These are phyloP conservation scores for Tonatia bakeri DNA, from an alignment of 2,113 vertebrate genomes.

Conservation along the genomic window DNA sequence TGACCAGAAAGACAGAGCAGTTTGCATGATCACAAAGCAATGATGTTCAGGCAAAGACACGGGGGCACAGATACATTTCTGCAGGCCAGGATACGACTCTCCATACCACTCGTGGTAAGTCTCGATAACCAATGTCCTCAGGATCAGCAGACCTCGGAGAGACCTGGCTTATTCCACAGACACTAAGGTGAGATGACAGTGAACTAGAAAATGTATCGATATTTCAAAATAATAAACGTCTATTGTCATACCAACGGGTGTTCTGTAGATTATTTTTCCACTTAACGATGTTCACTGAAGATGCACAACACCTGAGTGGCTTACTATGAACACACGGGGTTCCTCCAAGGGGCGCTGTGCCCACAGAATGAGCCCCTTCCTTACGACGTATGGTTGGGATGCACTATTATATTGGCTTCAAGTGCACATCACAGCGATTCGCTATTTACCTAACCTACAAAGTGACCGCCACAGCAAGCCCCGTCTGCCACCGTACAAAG, in stretches of 20 bases:
- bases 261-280: neutral
- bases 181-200: neutral
- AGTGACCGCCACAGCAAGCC: neutral
- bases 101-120: neutral
- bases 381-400: neutral
- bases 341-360: neutral
- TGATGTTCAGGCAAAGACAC: neutral
- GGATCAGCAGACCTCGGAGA: neutral
- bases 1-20: neutral
- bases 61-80: neutral
- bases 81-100: neutral
- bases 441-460: neutral
- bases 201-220: neutral
- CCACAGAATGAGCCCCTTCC: neutral
- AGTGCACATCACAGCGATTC: neutral
- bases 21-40: rapidly evolving
- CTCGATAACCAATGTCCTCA: neutral
- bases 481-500: neutral
- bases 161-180: neutral
- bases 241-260: neutral
- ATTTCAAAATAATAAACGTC: neutral
- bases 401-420: neutral
- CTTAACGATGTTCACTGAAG: neutral
- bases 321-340: neutral
- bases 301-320: neutral